Evolutionary conservation across 2,797 vertebrate species (phyloP).

Genomic region (Nasua narica): DNA sequence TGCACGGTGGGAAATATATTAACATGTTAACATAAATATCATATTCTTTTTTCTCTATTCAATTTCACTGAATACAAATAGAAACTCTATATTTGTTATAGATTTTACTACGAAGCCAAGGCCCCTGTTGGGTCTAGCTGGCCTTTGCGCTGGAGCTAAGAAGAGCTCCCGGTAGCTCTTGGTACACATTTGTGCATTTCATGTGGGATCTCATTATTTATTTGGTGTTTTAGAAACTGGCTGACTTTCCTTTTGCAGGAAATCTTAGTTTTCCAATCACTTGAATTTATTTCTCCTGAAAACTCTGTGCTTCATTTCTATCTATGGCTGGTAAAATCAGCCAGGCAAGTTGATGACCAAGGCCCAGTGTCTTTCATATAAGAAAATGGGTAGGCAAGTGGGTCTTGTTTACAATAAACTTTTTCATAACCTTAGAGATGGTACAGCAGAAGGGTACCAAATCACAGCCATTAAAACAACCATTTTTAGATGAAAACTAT

Average conservation of each 20-base stretch:
- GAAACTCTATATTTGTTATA: neutral
- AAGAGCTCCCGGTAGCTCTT: neutral
- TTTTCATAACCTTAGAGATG: neutral
- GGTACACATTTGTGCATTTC: neutral
- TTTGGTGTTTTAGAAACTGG: neutral
- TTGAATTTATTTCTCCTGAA: neutral
- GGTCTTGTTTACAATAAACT: neutral
- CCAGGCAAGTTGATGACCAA: neutral
- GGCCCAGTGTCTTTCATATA: neutral
- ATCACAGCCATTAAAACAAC: conserved; percentile 28
- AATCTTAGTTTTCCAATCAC: neutral
- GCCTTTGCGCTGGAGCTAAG: neutral
- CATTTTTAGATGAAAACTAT: conserved; percentile 39
- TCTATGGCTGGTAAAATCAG: neutral
- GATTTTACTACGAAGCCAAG: neutral
- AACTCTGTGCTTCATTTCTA: neutral
- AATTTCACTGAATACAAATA: neutral
- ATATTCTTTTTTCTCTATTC: neutral
- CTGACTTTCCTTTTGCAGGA: neutral
- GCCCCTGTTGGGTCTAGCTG: neutral
- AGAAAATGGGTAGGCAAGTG: neutral
- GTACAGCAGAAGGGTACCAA: neutral
- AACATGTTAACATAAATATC: neutral
- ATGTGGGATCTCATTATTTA: neutral
- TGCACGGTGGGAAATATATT: neutral